phyloP scores from a whole-genome alignment of 2,797 vertebrate genomes.

The Takifugu rubripes region DNA sequence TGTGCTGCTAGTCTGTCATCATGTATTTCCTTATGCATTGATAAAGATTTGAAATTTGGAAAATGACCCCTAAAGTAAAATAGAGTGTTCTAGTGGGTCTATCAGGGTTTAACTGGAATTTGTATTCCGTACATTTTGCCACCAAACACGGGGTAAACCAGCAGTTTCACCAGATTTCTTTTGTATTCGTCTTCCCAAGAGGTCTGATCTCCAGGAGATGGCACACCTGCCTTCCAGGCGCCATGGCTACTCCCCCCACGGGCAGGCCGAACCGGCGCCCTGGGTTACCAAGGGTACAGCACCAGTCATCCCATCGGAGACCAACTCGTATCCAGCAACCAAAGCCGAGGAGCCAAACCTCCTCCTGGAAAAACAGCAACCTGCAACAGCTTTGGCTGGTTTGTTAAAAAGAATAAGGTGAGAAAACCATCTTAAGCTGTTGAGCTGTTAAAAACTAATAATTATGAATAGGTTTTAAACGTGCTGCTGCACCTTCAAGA shows the following conservation, averaged over 20 bases:
- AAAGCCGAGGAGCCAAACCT: conserved; percentile 10
- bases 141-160: conserved; percentile 24
- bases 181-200: conserved; percentile 34
- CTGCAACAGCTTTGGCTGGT: conserved; percentile 19
- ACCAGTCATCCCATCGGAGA: conserved; percentile 40
- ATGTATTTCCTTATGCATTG: not conserved
- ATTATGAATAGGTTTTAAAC: too few relatives aligned
- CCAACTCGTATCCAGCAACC: conserved; percentile 10
- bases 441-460: too few relatives aligned
- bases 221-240: conserved; percentile 29
- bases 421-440: not conserved
- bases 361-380: conserved; percentile 9
- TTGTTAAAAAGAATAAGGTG: conserved; percentile 56
- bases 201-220: conserved; percentile 50
- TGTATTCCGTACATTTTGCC: conserved; percentile 9
- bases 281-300: conserved; percentile 20
- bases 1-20: not conserved
- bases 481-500: too few relatives aligned
- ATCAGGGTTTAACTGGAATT: conserved; percentile 11
- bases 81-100: not conserved
- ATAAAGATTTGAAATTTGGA: not conserved
- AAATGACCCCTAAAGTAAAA: not conserved
- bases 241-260: conserved; percentile 62
- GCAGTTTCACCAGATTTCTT: conserved; percentile 31
- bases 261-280: conserved; percentile 37